Percentiles rank a stretch among this genome's conserved stretches.
Conservation (phyloP, 2,113 vertebrate species). For the Pseudorasbora parva region DNA sequence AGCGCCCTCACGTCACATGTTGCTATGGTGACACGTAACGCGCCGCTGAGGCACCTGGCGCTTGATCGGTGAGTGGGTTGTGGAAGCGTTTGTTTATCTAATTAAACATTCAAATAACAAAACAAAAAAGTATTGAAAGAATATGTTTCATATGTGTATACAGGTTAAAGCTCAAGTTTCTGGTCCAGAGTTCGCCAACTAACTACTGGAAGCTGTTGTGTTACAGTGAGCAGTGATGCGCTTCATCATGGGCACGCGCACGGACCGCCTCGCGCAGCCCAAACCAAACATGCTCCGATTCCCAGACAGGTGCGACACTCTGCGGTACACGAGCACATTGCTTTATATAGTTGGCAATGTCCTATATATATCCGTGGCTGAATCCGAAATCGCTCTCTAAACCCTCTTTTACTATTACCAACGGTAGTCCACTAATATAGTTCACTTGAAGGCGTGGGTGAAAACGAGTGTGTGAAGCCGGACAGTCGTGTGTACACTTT, state of each 20-base stretch:
- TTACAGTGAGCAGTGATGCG: not conserved
- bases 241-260: constrained; percentile 64
- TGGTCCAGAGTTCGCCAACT: not conserved
- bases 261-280: constrained; percentile 63
- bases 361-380: too few species aligned
- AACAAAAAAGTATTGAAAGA: too few species aligned
- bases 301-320: constrained; percentile 67
- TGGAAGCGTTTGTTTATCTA: not conserved
- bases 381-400: too few species aligned
- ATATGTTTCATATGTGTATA: not conserved
- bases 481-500: too few species aligned
- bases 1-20: not conserved
- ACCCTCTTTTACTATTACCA: too few species aligned
- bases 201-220: not conserved
- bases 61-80: not conserved
- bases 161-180: not conserved
- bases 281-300: constrained; percentile 66
- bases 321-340: not conserved
- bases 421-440: too few species aligned
- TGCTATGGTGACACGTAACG: constrained; percentile 3
- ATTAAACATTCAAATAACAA: not conserved
- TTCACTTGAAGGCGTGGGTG: too few species aligned
- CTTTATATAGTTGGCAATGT: not conserved
- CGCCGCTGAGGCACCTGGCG: not conserved
- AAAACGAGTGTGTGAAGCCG: too few species aligned